Evolutionary conservation across 1,140 invertebrate genomes (phyloP), one percentile per base, ranked within the genome.

Genomic region (Zaprionus capensis): DNA sequence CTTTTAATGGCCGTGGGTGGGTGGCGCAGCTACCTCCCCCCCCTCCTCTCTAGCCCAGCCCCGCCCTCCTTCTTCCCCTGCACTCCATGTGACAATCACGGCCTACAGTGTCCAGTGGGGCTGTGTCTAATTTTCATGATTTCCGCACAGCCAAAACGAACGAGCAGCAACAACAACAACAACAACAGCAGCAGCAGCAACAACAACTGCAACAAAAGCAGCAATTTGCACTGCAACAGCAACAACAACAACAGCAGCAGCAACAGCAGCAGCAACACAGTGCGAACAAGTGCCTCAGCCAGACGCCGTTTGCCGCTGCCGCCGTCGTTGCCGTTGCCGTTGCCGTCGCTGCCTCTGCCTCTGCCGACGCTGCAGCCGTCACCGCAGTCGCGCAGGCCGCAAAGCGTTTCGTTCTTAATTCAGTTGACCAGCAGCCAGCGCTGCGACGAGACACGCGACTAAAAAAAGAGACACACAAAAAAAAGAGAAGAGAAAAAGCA

Each of bases 401-500:
- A 76, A 63, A 44, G 63, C 78, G 81, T 74, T 76, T 67, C 90
- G 83, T 91, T 91, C 80, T 91, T 91, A 91, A 91, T 86, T 91
- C 82, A 91, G 90, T 91, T 91, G 90, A 91, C 90, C 90, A 91
- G 88, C 88, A 91, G 79, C 84, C 90, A 76, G 77, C 81, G 81
- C 79, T 74, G 77, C 82, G 76, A 82, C 76, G 78, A 79, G 80
- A 91, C 90, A 86, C 90, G 84, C 81, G 85, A 91, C 82, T 76
- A 73, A 78, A 73, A 69, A 53, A 58, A 51, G 57, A 59, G 22
- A 31, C 44, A 26, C 49, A 62, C 26, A 59, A 72, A 68, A 73
- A 22, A 63, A 73, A 14, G 31, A 57, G n/a, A 49, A 55, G 51
- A 74, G 65, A 68, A n/a, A 41, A n/a, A 63, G 55, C 41, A 62